Percentiles rank a stretch among this genome's conserved stretches.
phyloP scores from a whole-genome alignment of 2,797 vertebrate species.

The Enteromius trimaculatus region DNA sequence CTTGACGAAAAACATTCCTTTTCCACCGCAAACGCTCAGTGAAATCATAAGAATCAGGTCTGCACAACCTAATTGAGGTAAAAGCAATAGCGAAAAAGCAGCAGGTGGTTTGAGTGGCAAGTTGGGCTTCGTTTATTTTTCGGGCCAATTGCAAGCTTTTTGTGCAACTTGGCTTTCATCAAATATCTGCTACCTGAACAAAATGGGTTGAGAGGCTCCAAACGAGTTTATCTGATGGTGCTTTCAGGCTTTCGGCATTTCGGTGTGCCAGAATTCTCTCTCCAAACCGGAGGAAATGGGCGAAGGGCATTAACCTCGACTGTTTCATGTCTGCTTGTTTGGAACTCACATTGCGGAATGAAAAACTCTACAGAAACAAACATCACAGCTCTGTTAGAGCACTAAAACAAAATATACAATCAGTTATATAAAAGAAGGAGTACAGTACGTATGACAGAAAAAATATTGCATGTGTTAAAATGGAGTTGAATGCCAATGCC shows the following conservation, averaged over 20 bases:
- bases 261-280: constrained; percentile 24
- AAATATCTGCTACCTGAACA: constrained; percentile 17
- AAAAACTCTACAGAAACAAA: constrained; percentile 1
- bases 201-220: constrained; percentile 29
- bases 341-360: constrained; percentile 12
- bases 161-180: constrained; percentile 14
- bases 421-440: neutral
- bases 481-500: neutral
- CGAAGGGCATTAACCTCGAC: constrained; percentile 5
- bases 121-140: constrained; percentile 44
- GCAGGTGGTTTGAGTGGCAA: constrained; percentile 44
- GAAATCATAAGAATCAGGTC: constrained; percentile 41
- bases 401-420: neutral
- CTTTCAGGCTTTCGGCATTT: constrained; percentile 8
- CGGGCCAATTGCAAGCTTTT: constrained; percentile 26
- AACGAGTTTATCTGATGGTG: constrained; percentile 32
- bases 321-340: constrained; percentile 16
- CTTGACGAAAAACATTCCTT: constrained; percentile 13
- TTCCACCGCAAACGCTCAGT: neutral
- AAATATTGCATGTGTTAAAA: constrained; percentile 2
- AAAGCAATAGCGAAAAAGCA: constrained; percentile 31
- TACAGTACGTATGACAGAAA: neutral
- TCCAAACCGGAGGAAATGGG: neutral
- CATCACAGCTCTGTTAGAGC: neutral
- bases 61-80: constrained; percentile 51